These are phyloP conservation scores for Megalopta genalis DNA, from an alignment of 1,140 invertebrate genomes.

Conservation along the genomic window DNA sequence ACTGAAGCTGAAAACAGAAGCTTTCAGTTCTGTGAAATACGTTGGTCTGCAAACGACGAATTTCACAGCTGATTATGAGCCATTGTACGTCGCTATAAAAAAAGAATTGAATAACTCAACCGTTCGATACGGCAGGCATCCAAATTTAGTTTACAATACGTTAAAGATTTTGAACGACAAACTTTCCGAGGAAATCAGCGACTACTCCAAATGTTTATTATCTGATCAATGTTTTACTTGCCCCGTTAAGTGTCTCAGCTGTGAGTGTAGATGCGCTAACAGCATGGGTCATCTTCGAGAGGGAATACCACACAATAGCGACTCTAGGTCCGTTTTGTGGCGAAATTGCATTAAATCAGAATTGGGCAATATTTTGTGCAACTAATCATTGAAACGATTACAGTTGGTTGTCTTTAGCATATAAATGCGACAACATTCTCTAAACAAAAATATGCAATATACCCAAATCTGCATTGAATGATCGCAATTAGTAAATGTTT, in stretches of 20 bases:
- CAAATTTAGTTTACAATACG: constrained; percentile 84
- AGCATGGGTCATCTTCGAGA: constrained; percentile 90
- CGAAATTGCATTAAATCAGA: no score
- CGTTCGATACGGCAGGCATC: constrained; percentile 85
- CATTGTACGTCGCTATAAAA: constrained; percentile 77
- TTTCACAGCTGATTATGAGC: constrained; percentile 81
- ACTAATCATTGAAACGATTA: background rate
- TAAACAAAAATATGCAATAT: no score
- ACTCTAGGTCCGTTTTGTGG: constrained; percentile 75
- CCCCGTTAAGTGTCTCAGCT: constrained; percentile 86
- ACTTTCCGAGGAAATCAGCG: constrained; percentile 86
- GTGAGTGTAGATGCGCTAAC: constrained; percentile 84
- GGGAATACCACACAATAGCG: constrained; percentile 82
- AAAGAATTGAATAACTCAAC: constrained; percentile 85
- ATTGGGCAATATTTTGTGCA: no score
- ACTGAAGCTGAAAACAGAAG: constrained; percentile 84
- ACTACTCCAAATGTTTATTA: constrained; percentile 84
- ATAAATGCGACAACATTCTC: no score
- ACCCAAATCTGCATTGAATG: no score
- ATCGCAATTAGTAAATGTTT: background rate
- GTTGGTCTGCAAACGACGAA: constrained; percentile 83
- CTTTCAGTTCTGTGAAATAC: constrained; percentile 88
- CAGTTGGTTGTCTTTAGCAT: no score
- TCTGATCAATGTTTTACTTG: constrained; percentile 92
- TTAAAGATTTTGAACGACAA: constrained; percentile 89